Evolutionary conservation across 2,888 invertebrate genomes (phyloP), one percentile per base, ranked within the genome.

Genomic region (Ennomos erosarius): DNA sequence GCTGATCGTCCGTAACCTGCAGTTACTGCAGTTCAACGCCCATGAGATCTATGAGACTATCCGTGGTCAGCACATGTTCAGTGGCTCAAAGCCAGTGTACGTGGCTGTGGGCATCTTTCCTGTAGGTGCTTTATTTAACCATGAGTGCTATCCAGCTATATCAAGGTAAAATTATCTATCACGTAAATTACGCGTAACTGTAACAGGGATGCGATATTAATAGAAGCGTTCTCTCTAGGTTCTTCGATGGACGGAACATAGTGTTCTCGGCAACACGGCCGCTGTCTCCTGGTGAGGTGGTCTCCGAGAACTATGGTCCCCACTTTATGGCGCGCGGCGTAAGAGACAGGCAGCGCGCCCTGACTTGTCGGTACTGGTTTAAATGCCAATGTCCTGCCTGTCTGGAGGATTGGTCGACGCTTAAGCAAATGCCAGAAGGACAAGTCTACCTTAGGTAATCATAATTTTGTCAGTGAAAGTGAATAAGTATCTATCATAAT

Each of bases 281-380:
- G 0, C 82, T 97, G 50, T 76, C 87, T 6, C 83, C 93, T 0
- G 96, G 96, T 0, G 95, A 96, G 42, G 76, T 94, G n/a, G 93
- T 97, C 0, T 94, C 95, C 0, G 97, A 97, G 75, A 97, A 97
- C 86, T 98, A 98, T 79, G 97, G 97, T 0, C 97, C 97, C 0
- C 93, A 96, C 70, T 97, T 96, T 77, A 77, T 92, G 69, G 77
- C 79, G 68, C 76, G 87, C 0, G 94, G 93, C 0, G 93, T 94
- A 62, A 76, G 79, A 11, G 86, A 89, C 47, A 92, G 97, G 4
- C 95, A 95, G 76, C 88, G 94, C 46, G 88, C 94, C 0, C 84
- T 97, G 1, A 91, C 93, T 1, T 95, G 95, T 10, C 93, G 97
- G 10, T 97, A 97, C 79, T 96, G 97, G 94, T 98, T 97, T 79